phyloP scores from a whole-genome alignment of 2,113 vertebrate genomes.

The Pterocles burchelli region DNA sequence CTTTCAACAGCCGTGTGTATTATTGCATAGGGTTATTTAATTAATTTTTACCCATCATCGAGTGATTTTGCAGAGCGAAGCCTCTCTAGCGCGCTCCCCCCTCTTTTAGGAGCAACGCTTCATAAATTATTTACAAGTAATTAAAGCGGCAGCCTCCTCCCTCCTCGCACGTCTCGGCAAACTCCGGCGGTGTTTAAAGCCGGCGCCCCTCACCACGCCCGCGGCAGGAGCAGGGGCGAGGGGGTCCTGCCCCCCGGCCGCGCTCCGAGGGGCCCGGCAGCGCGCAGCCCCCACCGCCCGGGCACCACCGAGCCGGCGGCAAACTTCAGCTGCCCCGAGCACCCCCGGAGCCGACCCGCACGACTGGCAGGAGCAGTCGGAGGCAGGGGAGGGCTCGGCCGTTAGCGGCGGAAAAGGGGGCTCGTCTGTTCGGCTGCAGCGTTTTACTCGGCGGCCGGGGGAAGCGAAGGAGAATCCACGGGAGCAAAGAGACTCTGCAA shows the following conservation, averaged over 20 bases:
- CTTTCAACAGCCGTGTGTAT: neutral
- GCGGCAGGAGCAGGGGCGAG: neutral
- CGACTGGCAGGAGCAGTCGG: neutral
- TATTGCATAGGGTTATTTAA: neutral
- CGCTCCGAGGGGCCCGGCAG: neutral
- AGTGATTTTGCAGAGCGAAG: conserved; percentile 1
- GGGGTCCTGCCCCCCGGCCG: neutral
- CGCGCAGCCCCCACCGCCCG: neutral
- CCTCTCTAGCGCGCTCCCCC: conserved; percentile 40
- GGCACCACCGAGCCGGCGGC: neutral
- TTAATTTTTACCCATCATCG: conserved; percentile 1
- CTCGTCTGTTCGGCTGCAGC: neutral
- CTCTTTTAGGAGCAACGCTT: conserved; percentile 55
- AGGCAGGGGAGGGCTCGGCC: neutral
- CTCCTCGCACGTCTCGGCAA: conserved; percentile 28
- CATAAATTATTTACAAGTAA: conserved; percentile 76
- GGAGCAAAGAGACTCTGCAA: neutral
- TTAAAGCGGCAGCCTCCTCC: conserved; percentile 64
- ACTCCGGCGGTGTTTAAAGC: conserved; percentile 16
- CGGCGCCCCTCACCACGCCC: neutral
- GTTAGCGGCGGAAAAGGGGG: neutral
- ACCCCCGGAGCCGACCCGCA: neutral
- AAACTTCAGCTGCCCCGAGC: neutral
- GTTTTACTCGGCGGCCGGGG: neutral
- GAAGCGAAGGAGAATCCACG: neutral